Evolutionary conservation across 2,113 vertebrate genomes (phyloP), one percentile per base, ranked within the genome.

Genomic region (Leuciscus idus): DNA sequence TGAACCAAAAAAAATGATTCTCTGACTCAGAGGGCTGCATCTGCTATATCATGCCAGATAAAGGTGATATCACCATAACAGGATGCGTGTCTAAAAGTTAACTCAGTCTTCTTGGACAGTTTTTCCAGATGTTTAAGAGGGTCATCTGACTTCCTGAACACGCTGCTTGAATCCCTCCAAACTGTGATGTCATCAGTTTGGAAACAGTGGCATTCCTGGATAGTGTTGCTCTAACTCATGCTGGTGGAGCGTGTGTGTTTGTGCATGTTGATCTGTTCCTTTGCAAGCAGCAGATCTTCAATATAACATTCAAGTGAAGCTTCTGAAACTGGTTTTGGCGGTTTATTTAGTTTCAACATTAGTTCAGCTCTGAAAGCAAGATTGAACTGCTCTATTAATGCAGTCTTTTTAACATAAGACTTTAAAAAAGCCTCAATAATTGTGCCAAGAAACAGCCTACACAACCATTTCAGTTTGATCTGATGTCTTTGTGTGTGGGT

Each of bases 91-190:
- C 36, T 82, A 46, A 82, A 46, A 52, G 80, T 3, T 70, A 15
- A 30, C 13, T 70, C 30, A 15, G 28, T 33, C 13, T 36, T 70
- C 19, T 70, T 28, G 26, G 19, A 55, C 43, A 74, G 43, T 81
- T 81, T 81, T 70, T n/a, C 17, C 80, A 70, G 10, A 82, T 55
- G 46, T 64, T 66, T 81, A 30, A 81, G 79, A 30, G 79, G 36
- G 59, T 81, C 59, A 77, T 70, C 62, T 82, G 26, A 70, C 46
- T 68, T 82, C 46, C 62, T 70, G 43, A 70, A 68, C 62, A 52
- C 1, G 19, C 4, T 11, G 17, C 19, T 15, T n/a, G 5, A 80
- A 80, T 80, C 33, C 39, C 15, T 50, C 61, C 61, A 21, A 52
- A 52, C 46, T 52, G 26, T 82, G 80, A 70, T 70, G 62, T 50